Conservation (phyloP, 2,797 vertebrate species). For the Pangasius macronema region DNA sequence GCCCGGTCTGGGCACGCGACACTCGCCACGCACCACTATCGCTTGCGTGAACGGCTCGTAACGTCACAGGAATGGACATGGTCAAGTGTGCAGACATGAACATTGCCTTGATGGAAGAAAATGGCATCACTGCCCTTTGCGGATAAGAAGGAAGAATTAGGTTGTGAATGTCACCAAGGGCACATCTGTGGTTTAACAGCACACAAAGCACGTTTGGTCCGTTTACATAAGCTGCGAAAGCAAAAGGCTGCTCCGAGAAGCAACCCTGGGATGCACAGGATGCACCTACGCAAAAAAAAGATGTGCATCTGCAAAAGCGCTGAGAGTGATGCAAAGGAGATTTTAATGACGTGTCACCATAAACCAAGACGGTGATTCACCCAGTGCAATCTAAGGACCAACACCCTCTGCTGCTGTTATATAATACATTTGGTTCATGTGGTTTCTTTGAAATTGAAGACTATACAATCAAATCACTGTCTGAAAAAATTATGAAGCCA, state of each 20-base stretch:
- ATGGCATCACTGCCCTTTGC: background rate
- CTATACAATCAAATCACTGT: background rate
- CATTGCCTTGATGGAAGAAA: background rate
- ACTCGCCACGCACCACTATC: background rate
- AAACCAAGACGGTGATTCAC: conserved; percentile 39
- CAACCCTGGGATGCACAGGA: background rate
- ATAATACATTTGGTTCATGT: conserved; percentile 1
- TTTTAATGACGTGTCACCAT: conserved; percentile 36
- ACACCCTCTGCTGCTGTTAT: conserved; percentile 28
- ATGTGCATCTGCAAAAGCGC: conserved; percentile 36
- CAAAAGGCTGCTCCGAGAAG: background rate
- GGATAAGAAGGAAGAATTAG: background rate
- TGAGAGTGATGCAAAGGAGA: conserved; percentile 28
- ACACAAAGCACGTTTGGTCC: background rate
- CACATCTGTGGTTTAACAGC: background rate
- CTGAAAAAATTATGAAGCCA: background rate
- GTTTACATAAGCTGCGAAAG: background rate
- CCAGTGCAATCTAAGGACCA: conserved; percentile 11
- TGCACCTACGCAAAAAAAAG: conserved; percentile 29
- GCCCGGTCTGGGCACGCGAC: conserved; percentile 32
- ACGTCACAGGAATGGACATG: conserved; percentile 13
- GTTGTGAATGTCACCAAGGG: background rate
- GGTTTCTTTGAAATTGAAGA: background rate
- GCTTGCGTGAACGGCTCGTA: conserved; percentile 15
- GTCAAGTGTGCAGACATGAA: background rate